These are phyloP conservation scores for Oncorhynchus gorbuscha DNA, from an alignment of 2,113 vertebrate species.

Conservation along the genomic window DNA sequence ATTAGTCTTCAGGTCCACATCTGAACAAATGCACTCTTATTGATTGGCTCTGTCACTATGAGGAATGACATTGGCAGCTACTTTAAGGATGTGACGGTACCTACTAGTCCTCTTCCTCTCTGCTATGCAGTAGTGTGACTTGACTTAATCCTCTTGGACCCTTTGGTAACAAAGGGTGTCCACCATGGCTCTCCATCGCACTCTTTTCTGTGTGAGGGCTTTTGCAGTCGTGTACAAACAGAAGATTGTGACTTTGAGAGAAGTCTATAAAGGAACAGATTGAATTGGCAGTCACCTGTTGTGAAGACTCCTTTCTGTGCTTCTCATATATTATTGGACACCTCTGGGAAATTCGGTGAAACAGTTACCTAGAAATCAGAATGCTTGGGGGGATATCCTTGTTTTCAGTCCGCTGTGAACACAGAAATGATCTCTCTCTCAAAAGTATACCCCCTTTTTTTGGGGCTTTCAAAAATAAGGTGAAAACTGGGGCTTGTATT, in stretches of 20 bases:
- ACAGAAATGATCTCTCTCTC: not conserved
- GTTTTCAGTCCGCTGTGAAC: not conserved
- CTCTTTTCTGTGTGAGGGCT: too few relatives aligned
- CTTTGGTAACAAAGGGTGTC: too few relatives aligned
- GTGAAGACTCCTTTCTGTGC: not conserved
- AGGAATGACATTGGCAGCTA: not conserved
- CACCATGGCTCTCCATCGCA: too few relatives aligned
- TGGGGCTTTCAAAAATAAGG: not conserved
- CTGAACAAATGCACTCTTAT: not conserved
- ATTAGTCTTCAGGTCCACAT: not conserved
- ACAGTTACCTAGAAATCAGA: not conserved
- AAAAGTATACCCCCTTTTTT: not conserved
- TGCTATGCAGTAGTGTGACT: not conserved
- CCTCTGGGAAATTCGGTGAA: not conserved
- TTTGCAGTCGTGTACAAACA: not conserved
- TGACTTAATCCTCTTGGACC: not conserved
- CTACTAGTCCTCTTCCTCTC: not conserved
- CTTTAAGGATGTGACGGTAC: not conserved
- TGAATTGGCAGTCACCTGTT: not conserved
- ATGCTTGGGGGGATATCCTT: not conserved
- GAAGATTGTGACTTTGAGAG: not conserved
- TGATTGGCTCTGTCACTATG: not conserved
- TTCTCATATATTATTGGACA: not conserved
- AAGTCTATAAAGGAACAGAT: not conserved
- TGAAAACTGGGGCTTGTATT: not conserved